These are phyloP conservation scores for Paradoxurus hermaphroditus DNA, from an alignment of 2,113 vertebrate genomes.

Conservation along the genomic window DNA sequence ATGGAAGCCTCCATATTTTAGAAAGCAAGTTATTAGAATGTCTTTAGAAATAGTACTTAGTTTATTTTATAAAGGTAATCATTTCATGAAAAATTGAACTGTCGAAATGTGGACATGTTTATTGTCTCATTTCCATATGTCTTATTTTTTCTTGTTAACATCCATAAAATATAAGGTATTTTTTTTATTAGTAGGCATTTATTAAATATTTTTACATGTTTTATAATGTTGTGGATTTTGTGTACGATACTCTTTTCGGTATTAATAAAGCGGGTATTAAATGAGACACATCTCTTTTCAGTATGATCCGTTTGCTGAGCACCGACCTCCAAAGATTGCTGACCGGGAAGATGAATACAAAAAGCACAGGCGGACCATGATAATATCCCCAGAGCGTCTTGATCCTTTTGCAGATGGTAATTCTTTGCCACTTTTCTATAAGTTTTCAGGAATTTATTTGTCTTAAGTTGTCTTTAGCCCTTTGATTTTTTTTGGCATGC, in stretches of 20 bases:
- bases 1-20: background rate
- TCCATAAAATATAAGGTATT: background rate
- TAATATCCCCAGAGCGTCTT: conserved; percentile 98
- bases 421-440: conserved; percentile 84
- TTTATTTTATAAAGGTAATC: background rate
- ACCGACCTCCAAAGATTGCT: conserved; percentile 95
- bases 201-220: background rate
- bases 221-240: background rate
- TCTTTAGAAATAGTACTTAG: background rate
- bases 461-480: conserved; percentile 86
- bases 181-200: background rate
- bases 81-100: background rate
- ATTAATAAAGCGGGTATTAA: conserved; percentile 16
- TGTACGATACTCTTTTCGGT: background rate
- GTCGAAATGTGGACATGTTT: background rate
- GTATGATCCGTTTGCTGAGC: conserved; percentile 99
- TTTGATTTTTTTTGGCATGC: conserved; percentile 89
- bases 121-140: background rate
- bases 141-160: background rate
- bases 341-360: conserved; percentile 99
- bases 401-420: conserved; percentile 99
- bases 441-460: conserved; percentile 78
- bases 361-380: conserved; percentile 96
- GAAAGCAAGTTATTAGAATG: background rate
- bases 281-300: conserved; percentile 65